Conservation (phyloP, 1,140 invertebrate genomes). For the Eufriesea mexicana region DNA sequence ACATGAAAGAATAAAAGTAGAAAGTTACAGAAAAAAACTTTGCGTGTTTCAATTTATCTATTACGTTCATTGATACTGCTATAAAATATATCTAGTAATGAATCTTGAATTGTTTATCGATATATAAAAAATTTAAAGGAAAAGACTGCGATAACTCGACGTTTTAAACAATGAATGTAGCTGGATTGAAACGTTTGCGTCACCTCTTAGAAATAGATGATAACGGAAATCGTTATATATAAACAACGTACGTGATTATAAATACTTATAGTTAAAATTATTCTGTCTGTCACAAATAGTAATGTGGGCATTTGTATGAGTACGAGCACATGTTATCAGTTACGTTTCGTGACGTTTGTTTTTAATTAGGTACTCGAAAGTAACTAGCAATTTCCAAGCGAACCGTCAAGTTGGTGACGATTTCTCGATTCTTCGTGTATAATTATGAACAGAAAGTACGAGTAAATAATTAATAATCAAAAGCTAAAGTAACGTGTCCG, state of each 20-base stretch:
- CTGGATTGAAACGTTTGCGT: slow-evolving; percentile 12
- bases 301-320: neutral
- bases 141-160: neutral
- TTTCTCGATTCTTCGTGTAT: neutral
- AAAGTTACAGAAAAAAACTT: neutral
- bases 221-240: slow-evolving; percentile 13
- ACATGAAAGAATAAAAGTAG: neutral
- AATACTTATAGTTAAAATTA: slow-evolving; percentile 30
- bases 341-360: neutral
- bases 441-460: neutral
- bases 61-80: neutral
- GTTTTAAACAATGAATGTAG: slow-evolving; percentile 4
- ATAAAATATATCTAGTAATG: neutral
- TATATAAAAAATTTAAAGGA: slow-evolving; percentile 3
- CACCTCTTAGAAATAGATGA: slow-evolving; percentile 26
- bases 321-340: slow-evolving; percentile 5
- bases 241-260: slow-evolving; percentile 1
- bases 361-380: neutral
- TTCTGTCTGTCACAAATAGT: neutral
- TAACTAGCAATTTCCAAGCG: neutral
- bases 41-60: neutral
- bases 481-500: slow-evolving; percentile 12
- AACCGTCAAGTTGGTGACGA: neutral
- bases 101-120: neutral
- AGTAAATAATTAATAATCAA: neutral